Percentiles rank a stretch among this genome's conserved stretches.
Conservation (phyloP, 1,140 invertebrate species). For the Zophobas atratus region DNA sequence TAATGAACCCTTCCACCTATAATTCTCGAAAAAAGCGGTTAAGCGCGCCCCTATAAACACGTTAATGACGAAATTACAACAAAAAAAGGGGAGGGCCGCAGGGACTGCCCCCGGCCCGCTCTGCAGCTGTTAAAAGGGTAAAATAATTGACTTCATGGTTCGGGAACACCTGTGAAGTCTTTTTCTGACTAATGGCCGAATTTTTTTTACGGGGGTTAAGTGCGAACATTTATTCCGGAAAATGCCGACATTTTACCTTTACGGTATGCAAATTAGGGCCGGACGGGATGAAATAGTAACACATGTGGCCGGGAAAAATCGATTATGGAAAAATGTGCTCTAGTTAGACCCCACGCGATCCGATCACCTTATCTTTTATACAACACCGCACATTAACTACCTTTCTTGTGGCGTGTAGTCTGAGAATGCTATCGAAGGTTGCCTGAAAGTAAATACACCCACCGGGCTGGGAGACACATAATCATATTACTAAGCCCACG, state of each 20-base stretch:
- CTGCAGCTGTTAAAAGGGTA: conserved; percentile 38
- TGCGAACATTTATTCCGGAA: conserved; percentile 32
- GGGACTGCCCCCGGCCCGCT: conserved; percentile 8
- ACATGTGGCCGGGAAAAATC: conserved; percentile 27
- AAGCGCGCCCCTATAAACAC: conserved; percentile 31
- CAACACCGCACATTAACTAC: conserved; percentile 25
- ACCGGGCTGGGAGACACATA: conserved; percentile 16
- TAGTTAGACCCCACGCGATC: conserved; percentile 31
- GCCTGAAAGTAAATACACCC: conserved; percentile 31
- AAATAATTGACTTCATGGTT: conserved; percentile 32
- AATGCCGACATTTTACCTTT: conserved; percentile 28
- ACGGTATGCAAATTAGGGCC: conserved; percentile 35
- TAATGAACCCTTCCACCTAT: conserved; percentile 30
- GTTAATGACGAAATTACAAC: conserved; percentile 38
- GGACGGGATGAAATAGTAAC: conserved; percentile 30
- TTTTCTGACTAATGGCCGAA: conserved; percentile 27
- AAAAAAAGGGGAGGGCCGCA: conserved; percentile 23
- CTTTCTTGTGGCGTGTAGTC: conserved; percentile 11
- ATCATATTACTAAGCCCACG: conserved; percentile 36
- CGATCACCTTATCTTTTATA: conserved; percentile 41
- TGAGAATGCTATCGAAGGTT: conserved; percentile 21
- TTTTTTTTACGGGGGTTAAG: conserved; percentile 31
- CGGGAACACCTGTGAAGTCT: conserved; percentile 31
- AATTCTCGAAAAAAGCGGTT: conserved; percentile 17
- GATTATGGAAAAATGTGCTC: conserved; percentile 41